Evolutionary conservation across 1,140 invertebrate species (phyloP), one percentile per base, ranked within the genome.

Genomic region (Sinella curviseta): DNA sequence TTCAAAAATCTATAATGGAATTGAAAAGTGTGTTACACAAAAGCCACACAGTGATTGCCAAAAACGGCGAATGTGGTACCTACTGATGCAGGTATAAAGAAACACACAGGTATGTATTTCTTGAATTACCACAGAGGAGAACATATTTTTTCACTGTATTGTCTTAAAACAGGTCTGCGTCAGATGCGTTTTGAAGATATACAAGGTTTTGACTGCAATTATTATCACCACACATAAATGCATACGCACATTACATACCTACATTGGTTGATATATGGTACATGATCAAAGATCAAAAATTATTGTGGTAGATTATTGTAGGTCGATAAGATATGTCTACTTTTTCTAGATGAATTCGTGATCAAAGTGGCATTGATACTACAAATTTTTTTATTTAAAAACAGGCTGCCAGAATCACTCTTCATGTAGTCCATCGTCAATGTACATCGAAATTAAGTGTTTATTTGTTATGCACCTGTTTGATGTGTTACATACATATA

Each of bases 1-100:
- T n/a, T 65, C 16, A 65, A 65, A 16, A 65, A n/a, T 65, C 26
- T 48, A 48, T 20, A 48, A 65, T 16, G 57, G 57, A 65, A 65
- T 65, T n/a, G 39, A 65, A 65, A 65, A 65, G 57, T 65, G 57
- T 65, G 57, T 65, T 65, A 65, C 57, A 48, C 39, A 12, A 48
- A 12, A 48, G 20, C 39, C 39, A 48, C 39, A 48, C n/a, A 48
- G 39, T 48, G n/a, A 48, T 20, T 48, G 39, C 39, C 39, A 48
- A 48, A 48, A 48, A 48, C 39, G 39, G 39, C 39, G 20, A 48
- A 48, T 48, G 39, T 48, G 39, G 39, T 48, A 12, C 39, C 8
- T 48, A 12, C 20, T 48, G 8, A 48, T n/a, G n/a, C n/a, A n/a
- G n/a, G n/a, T n/a, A n/a, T n/a, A n/a, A n/a, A n/a, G n/a, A n/a